Percentiles rank a stretch among this genome's conserved stretches.
Conservation (phyloP, 2,797 vertebrate species). For the Halcyon badia region DNA sequence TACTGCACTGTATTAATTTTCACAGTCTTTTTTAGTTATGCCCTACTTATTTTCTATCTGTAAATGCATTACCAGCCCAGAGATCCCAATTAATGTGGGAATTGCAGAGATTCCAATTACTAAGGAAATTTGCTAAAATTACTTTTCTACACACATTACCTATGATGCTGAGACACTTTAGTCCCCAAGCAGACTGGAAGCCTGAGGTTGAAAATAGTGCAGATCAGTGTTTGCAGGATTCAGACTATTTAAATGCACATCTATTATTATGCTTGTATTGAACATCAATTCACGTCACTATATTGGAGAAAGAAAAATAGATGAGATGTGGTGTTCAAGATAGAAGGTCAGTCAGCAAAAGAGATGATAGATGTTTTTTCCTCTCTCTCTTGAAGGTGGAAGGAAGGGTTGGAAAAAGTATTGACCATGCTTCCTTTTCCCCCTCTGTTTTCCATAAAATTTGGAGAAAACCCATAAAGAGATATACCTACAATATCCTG, state of each 20-base stretch:
- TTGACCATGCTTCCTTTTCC: neutral
- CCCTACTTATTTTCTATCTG: conserved; percentile 37
- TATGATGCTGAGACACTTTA: neutral
- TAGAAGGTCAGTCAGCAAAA: neutral
- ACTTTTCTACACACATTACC: neutral
- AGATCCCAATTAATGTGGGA: conserved; percentile 2
- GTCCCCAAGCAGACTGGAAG: neutral
- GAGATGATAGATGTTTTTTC: neutral
- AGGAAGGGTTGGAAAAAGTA: neutral
- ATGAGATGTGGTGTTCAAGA: neutral
- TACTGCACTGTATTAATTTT: conserved; percentile 23
- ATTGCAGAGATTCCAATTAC: neutral
- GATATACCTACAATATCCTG: neutral
- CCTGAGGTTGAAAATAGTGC: neutral
- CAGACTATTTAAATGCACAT: neutral
- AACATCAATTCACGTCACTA: neutral
- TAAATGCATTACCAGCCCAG: neutral
- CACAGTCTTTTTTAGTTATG: neutral
- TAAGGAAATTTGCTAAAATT: neutral
- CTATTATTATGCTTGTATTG: neutral
- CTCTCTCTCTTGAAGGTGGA: neutral
- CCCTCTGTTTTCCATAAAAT: neutral
- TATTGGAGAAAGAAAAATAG: neutral
- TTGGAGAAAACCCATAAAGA: neutral
- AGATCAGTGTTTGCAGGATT: neutral